Base-by-base conservation (phyloP, 2,113 vertebrate species). In the Microcebus murinus region DNA sequence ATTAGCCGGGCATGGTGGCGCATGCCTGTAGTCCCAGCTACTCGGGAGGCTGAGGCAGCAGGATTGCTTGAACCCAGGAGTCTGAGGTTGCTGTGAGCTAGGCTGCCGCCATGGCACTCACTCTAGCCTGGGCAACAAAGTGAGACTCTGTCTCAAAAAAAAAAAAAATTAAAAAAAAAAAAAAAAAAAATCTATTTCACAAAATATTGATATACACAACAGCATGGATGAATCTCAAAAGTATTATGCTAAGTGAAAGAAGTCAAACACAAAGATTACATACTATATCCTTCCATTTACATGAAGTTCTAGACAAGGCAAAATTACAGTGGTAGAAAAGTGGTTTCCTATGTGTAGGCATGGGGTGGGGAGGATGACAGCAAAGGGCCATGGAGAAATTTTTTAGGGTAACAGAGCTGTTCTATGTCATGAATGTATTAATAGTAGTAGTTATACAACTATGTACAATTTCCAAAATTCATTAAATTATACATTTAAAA, bases 151-250 rank as follows among this genome's bases (percentile, higher is more conserved):
- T n/a, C n/a, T n/a, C n/a, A n/a, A n/a, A n/a, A n/a, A n/a, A n/a
- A n/a, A n/a, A n/a, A n/a, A n/a, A n/a, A n/a, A n/a, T n/a, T n/a
- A n/a, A n/a, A n/a, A n/a, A n/a, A n/a, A n/a, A n/a, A n/a, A n/a
- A n/a, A n/a, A n/a, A n/a, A 94, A 94, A 94, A 94, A 73, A 61
- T 92, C 17, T 77, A 1, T 81, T 76, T 77, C 52, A 89, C 11
- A 80, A 92, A 79, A 77, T 73, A 65, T 36, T 76, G 34, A 34
- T 82, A 73, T 31, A 27, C 4, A 61, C 59, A 27, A 27, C 59
- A 71, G 52, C 25, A 86, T 65, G 36, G 36, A 15, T 63, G 14
- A 71, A 36, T 87, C 65, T 87, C n/a, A 73, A 65, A 91, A 83
- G 18, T 55, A 45, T 92, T 67, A 85, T 36, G 9, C 18, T 71